phyloP scores from a whole-genome alignment of 2,113 vertebrate species.

The Callipepla californica region DNA sequence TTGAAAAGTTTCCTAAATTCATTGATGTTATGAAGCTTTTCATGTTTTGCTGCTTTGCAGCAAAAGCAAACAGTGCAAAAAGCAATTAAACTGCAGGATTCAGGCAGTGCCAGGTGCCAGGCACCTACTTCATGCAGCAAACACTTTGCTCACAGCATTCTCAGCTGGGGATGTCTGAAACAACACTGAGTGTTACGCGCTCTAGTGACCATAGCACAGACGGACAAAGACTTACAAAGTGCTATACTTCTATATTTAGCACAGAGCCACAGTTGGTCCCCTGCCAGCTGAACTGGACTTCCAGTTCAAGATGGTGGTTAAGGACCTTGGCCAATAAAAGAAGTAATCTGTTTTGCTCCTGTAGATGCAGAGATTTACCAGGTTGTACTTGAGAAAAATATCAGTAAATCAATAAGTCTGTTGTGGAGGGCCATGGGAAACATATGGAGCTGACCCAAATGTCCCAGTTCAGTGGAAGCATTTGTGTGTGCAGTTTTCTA shows the following conservation, averaged over 20 bases:
- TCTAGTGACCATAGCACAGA: background rate
- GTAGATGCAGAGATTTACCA: background rate
- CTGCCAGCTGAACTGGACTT: background rate
- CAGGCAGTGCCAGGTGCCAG: background rate
- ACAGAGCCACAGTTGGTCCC: background rate
- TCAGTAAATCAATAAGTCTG: background rate
- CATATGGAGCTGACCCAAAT: fast-evolving
- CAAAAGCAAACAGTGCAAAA: background rate
- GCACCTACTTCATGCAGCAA: background rate
- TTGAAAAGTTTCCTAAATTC: background rate
- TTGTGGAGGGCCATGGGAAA: background rate
- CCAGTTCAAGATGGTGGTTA: background rate
- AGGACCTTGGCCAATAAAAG: background rate
- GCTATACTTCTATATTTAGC: background rate
- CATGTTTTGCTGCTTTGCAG: background rate
- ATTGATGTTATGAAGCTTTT: background rate
- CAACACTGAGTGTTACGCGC: background rate
- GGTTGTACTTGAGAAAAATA: background rate
- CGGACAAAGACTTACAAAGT: background rate
- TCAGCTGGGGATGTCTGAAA: background rate
- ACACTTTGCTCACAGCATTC: background rate
- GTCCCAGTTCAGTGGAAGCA: background rate
- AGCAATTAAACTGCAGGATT: background rate
- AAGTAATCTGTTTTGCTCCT: background rate
- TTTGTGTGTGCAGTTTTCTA: background rate